Base-by-base conservation (phyloP, 1,140 invertebrate species). In the Panonychus citri region DNA sequence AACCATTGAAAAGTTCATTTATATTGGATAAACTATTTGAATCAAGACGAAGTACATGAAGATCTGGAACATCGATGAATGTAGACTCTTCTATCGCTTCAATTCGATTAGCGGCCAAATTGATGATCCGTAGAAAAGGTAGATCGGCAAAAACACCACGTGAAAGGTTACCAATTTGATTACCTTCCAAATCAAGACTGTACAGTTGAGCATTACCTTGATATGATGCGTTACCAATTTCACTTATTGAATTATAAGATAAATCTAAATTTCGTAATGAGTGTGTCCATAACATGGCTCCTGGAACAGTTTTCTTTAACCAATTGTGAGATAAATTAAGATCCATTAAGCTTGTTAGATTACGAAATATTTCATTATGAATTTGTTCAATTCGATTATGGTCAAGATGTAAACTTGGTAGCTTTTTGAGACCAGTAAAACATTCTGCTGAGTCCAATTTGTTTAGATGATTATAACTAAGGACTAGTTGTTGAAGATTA, bases 1-100 rank as follows among this genome's bases (percentile, higher is more conserved):
- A 78, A 63, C 85, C 81, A 57, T 77, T 77, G 67, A 91, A 90
- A 19, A 88, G 72, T 5, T 81, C 81, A 65, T 81, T 82, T 52
- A 91, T 84, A 63, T 88, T 82, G 12, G 77, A 79, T 24, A 91
- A 69, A 57, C 78, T 74, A 70, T 93, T 93, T 19, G 81, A 81
- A 69, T 91, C 86, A 34, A 93, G 66, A 56, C 86, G 73, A 49
- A 93, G 80, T 0, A 85, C 87, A 69, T 89, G 82, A 46, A 93
- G 73, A 67, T 81, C 81, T 7, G 74, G 71, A 63, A 86, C 81
- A 56, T 76, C 76, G 61, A 81, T 78, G 67, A 93, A 90, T 12
- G 85, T 79, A 43, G 81, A 83, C 34, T 79, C 78, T 62, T 89
- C 83, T 26, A 93, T 78, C 57, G 76, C 74, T 50, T 78, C 74